Conservation (phyloP, 2,113 vertebrate species). For the Cairina moschata region DNA sequence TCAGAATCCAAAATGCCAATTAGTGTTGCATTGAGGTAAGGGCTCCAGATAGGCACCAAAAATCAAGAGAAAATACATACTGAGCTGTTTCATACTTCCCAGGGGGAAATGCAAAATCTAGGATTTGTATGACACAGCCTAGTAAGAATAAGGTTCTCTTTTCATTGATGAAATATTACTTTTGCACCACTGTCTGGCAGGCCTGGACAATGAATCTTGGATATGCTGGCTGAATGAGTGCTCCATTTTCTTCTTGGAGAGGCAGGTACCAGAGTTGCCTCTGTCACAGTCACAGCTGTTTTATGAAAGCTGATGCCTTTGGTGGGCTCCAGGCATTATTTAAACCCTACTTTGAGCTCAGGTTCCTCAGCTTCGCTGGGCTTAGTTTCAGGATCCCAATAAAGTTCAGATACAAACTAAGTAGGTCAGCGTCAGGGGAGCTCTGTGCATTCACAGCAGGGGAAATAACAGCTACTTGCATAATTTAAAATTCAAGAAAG, state of each 20-base stretch:
- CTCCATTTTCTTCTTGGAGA: neutral
- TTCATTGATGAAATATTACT: neutral
- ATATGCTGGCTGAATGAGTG: neutral
- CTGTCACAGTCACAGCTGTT: neutral
- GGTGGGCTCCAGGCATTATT: neutral
- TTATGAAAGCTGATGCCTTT: neutral
- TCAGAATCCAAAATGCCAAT: neutral
- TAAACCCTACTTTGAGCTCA: neutral
- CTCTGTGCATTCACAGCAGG: neutral
- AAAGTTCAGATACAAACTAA: neutral
- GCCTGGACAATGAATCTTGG: neutral
- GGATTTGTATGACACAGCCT: neutral
- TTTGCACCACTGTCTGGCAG: neutral
- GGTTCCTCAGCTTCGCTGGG: neutral
- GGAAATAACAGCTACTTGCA: neutral
- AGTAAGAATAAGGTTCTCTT: neutral
- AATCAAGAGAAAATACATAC: neutral
- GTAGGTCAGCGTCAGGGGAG: neutral
- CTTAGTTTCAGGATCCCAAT: neutral
- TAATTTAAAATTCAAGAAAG: neutral
- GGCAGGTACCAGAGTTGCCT: neutral
- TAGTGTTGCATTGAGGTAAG: neutral
- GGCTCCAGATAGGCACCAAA: neutral
- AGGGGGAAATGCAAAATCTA: neutral
- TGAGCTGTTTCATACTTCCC: neutral